phyloP scores from a whole-genome alignment of 2,113 vertebrate species.

The Lipophrys pholis region DNA sequence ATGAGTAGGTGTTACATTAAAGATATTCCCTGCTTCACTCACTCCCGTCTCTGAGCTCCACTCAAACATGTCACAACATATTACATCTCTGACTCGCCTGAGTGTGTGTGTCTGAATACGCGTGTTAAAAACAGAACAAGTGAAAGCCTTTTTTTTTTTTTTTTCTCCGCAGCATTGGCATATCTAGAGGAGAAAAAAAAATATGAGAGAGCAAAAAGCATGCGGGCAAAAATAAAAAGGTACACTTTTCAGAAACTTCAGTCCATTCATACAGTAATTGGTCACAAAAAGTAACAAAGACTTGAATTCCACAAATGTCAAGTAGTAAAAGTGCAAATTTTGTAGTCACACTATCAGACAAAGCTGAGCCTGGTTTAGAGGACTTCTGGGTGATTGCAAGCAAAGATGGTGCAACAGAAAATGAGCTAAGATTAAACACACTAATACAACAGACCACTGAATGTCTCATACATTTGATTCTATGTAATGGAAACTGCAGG shows the following conservation, averaged over 20 bases:
- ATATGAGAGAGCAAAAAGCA: conserved; percentile 20
- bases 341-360: background rate
- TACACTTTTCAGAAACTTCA: conserved; percentile 23
- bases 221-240: conserved; percentile 9
- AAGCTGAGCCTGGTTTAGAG: background rate
- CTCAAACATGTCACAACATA: conserved; percentile 67
- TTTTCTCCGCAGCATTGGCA: conserved; percentile 8
- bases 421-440: background rate
- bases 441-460: background rate
- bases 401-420: background rate
- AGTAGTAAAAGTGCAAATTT: background rate
- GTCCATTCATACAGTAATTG: conserved; percentile 36
- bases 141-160: conserved; percentile 16
- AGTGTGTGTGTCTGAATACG: conserved; percentile 19
- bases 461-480: background rate
- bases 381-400: background rate
- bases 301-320: background rate
- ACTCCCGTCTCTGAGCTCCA: conserved; percentile 61
- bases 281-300: conserved; percentile 5
- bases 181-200: conserved; percentile 11
- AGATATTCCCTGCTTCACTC: conserved; percentile 63
- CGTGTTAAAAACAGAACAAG: conserved; percentile 10
- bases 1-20: conserved; percentile 75
- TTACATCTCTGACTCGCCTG: conserved; percentile 49
- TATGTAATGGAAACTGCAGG: background rate